phyloP scores from a whole-genome alignment of 1,140 invertebrate species.

The Zaprionus davidi region DNA sequence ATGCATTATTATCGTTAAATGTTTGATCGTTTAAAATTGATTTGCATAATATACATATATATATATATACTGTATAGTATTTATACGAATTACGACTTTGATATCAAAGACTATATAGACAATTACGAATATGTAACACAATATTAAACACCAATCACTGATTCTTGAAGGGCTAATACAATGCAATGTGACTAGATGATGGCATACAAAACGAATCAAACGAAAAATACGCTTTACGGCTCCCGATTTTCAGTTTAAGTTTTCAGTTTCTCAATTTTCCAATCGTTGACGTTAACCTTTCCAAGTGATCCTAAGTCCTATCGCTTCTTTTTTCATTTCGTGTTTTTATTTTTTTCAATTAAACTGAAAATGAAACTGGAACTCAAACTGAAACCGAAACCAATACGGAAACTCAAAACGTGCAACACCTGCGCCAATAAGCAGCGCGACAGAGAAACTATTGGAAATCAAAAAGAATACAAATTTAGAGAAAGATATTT shows the following conservation, averaged over 20 bases:
- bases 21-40: constrained; percentile 67
- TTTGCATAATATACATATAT: constrained; percentile 62
- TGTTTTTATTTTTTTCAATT: constrained; percentile 12
- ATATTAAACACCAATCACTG: constrained; percentile 82
- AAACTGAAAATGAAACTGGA: constrained; percentile 39
- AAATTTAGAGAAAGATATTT: constrained; percentile 51
- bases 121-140: constrained; percentile 80
- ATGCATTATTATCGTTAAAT: constrained; percentile 70
- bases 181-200: constrained; percentile 72
- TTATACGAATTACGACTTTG: constrained; percentile 72
- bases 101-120: constrained; percentile 80
- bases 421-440: constrained; percentile 48
- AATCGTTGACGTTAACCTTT: constrained; percentile 47
- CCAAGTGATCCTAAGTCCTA: constrained; percentile 6
- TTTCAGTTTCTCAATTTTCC: constrained; percentile 52
- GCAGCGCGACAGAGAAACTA: constrained; percentile 36
- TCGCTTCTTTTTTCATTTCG: not conserved
- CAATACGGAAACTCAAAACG: constrained; percentile 48
- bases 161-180: constrained; percentile 79
- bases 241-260: constrained; percentile 10
- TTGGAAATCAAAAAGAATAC: constrained; percentile 37
- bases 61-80: constrained; percentile 54
- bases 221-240: constrained; percentile 22
- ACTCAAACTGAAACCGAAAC: constrained; percentile 4
- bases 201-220: constrained; percentile 64